Evolutionary conservation across 2,113 vertebrate species (phyloP).

Genomic region (Passer domesticus): DNA sequence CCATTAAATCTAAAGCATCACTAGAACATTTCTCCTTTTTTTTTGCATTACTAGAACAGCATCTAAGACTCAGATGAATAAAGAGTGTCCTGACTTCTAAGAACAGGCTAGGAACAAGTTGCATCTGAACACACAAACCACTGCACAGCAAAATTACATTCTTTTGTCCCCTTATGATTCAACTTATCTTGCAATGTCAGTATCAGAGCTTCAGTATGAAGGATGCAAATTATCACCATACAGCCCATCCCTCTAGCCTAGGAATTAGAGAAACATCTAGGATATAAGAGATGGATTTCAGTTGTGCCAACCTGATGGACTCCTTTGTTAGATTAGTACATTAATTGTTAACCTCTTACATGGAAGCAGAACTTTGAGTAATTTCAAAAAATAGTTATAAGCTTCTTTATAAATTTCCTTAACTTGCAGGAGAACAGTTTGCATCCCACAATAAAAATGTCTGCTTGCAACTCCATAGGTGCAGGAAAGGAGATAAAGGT

Average conservation of each 20-base stretch:
- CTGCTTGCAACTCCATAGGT: background rate
- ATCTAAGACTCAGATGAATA: background rate
- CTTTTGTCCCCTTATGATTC: background rate
- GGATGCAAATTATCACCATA: background rate
- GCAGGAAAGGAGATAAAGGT: background rate
- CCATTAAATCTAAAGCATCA: background rate
- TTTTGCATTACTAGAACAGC: background rate
- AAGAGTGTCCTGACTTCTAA: background rate
- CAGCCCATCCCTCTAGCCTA: background rate
- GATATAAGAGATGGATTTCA: background rate
- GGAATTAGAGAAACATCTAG: background rate
- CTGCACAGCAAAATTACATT: background rate
- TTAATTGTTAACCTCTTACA: background rate
- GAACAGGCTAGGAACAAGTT: background rate
- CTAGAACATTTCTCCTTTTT: background rate
- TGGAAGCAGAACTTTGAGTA: background rate
- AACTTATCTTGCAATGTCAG: background rate
- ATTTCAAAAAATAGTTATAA: background rate
- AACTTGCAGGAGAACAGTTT: background rate
- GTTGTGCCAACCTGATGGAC: background rate
- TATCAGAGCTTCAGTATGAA: background rate
- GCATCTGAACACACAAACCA: background rate
- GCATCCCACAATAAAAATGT: background rate
- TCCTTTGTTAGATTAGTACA: background rate
- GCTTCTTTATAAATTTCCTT: background rate